Conservation (phyloP, 2,113 vertebrate genomes). For the western clawed frog (Xenopus tropicalis) region DNA sequence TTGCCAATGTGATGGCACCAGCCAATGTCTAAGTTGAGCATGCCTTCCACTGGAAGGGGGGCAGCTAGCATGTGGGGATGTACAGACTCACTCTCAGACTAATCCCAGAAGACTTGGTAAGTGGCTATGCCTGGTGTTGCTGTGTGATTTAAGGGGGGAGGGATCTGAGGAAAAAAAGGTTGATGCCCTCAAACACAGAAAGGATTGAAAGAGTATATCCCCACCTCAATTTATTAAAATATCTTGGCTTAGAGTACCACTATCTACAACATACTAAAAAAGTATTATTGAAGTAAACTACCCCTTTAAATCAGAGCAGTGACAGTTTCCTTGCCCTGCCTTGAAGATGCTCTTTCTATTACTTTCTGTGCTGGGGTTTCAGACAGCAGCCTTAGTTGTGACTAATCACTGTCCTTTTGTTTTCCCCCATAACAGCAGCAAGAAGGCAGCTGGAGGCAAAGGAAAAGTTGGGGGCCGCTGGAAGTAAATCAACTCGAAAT, state of each 20-base stretch:
- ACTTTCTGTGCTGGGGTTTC: neutral
- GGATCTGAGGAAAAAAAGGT: neutral
- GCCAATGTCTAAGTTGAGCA: neutral
- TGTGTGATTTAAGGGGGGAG: neutral
- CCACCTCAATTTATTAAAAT: too few species aligned
- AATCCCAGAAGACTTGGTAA: slow-evolving; percentile 30
- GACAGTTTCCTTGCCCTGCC: neutral
- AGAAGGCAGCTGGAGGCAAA: slow-evolving; percentile 78
- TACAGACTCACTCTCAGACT: slow-evolving; percentile 38
- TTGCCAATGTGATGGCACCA: neutral
- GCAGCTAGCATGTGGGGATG: slow-evolving; percentile 36
- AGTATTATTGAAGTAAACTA: too few species aligned
- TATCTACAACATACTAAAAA: too few species aligned
- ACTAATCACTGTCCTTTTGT: slow-evolving; percentile 35
- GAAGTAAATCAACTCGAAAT: slow-evolving; percentile 70
- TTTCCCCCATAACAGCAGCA: slow-evolving; percentile 86
- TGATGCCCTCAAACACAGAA: neutral
- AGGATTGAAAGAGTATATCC: neutral
- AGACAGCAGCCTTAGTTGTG: neutral
- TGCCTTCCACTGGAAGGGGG: slow-evolving; percentile 29
- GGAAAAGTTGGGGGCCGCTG: slow-evolving; percentile 85
- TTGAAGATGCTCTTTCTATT: neutral
- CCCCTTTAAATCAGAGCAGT: too few species aligned
- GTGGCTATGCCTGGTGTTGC: slow-evolving; percentile 1
- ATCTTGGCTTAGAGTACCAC: too few species aligned